phyloP scores from a whole-genome alignment of 2,113 vertebrate species.

The Thamnaconus septentrionalis region DNA sequence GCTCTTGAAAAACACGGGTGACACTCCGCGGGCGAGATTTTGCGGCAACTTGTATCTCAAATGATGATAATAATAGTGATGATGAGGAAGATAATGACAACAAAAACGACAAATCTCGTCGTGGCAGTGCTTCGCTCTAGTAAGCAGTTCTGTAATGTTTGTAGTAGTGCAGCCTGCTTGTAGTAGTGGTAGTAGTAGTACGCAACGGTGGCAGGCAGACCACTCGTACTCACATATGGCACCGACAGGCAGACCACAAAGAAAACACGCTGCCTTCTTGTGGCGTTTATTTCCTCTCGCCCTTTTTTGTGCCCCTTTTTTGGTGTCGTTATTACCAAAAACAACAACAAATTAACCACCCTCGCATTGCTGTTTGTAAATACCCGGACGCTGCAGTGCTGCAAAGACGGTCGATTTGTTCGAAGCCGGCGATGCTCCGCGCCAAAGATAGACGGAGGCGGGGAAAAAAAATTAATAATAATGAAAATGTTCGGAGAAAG shows the following conservation, averaged over 20 bases:
- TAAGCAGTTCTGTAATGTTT: constrained; percentile 54
- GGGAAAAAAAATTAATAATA: constrained; percentile 10
- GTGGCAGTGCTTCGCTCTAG: constrained; percentile 59
- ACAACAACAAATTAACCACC: not conserved
- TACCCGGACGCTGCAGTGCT: constrained; percentile 44
- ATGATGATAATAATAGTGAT: not conserved
- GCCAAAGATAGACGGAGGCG: constrained; percentile 15
- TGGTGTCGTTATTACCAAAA: constrained; percentile 15
- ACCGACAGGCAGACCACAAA: constrained; percentile 29
- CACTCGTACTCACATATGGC: constrained; percentile 41
- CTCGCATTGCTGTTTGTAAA: constrained; percentile 29
- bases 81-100: not conserved
- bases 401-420: constrained; percentile 58
- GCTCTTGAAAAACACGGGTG: too few species aligned
- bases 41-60: too few species aligned
- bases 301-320: not conserved
- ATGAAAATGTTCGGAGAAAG: constrained; percentile 40
- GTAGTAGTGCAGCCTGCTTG: constrained; percentile 54
- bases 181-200: constrained; percentile 67
- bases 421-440: constrained; percentile 43
- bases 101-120: constrained; percentile 7
- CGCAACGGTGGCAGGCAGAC: constrained; percentile 46
- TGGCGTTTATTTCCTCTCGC: not conserved
- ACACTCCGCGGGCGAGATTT: too few species aligned
- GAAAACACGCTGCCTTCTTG: constrained; percentile 7